These are phyloP conservation scores for Drosophila parthenogenetica DNA, from an alignment of 2,888 invertebrate species.

Conservation along the genomic window DNA sequence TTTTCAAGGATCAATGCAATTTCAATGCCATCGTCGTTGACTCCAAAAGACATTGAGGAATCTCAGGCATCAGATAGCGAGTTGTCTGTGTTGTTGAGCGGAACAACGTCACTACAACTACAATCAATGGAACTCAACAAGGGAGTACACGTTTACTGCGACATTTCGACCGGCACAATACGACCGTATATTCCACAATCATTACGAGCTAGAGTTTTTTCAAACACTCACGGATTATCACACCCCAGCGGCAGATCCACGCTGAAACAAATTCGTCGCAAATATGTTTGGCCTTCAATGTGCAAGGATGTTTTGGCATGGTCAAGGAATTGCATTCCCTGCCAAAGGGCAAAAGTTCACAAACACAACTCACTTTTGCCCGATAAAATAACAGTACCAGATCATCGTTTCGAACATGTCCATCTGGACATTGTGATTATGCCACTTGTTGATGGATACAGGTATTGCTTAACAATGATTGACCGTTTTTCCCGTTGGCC, in stretches of 20 bases:
- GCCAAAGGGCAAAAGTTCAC: slow-evolving; percentile 22
- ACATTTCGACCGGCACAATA: background rate
- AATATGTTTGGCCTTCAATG: slow-evolving; percentile 10
- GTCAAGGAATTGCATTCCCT: slow-evolving; percentile 2
- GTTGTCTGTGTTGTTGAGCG: background rate
- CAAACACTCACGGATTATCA: slow-evolving; percentile 1
- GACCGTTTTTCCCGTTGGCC: background rate
- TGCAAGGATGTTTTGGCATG: slow-evolving; percentile 8
- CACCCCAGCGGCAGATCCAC: slow-evolving; percentile 10
- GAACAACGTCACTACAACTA: slow-evolving; percentile 3
- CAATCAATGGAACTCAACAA: background rate
- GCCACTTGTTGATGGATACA: background rate
- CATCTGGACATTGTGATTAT: slow-evolving; percentile 16
- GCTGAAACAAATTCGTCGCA: background rate
- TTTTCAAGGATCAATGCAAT: slow-evolving; percentile 9
- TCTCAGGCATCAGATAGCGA: background rate
- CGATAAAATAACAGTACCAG: slow-evolving; percentile 11
- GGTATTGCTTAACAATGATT: too few species aligned
- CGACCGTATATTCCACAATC: slow-evolving; percentile 4
- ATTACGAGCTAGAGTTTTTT: background rate
- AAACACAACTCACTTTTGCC: slow-evolving; percentile 1
- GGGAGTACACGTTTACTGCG: background rate
- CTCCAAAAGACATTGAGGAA: background rate
- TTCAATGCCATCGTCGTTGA: slow-evolving; percentile 1
- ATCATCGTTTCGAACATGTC: slow-evolving; percentile 15